A percentile compares a stretch with the other conserved stretches of the same genome.
phyloP scores from a whole-genome alignment of 2,797 vertebrate species.

The Naso thynnoides region DNA sequence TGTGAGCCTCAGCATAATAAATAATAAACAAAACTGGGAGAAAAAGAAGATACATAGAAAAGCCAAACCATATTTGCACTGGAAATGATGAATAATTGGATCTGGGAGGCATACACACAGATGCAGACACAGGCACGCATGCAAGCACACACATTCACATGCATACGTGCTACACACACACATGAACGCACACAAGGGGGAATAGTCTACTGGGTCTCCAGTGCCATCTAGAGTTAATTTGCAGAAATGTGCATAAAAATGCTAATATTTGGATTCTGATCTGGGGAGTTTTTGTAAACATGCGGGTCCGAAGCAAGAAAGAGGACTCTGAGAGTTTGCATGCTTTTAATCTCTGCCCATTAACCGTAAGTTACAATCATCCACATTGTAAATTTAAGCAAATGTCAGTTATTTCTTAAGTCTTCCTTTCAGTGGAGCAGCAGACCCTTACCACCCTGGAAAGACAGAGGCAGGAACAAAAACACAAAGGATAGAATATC shows the following conservation, averaged over 20 bases:
- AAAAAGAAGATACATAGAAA: conserved; percentile 63
- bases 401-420: conserved; percentile 21
- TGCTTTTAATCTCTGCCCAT: not conserved
- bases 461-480: not conserved
- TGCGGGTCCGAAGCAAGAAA: conserved; percentile 12
- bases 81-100: conserved; percentile 85
- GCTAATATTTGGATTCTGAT: conserved; percentile 33
- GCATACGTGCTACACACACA: conserved; percentile 29
- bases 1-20: conserved; percentile 73
- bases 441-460: conserved; percentile 2
- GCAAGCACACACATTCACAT: conserved; percentile 33
- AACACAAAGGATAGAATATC: not conserved
- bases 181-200: conserved; percentile 29
- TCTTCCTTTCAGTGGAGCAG: not conserved
- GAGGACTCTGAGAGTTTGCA: not conserved
- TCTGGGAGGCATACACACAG: conserved; percentile 67
- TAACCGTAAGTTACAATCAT: not conserved
- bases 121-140: conserved; percentile 51
- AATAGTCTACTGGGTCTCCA: conserved; percentile 75
- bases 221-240: conserved; percentile 84
- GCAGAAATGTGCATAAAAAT: conserved; percentile 45
- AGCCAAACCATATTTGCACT: conserved; percentile 79
- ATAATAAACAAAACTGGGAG: conserved; percentile 80
- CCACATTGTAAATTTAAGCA: not conserved
- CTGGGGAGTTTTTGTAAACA: conserved; percentile 3